Evolutionary conservation across 2,113 vertebrate genomes (phyloP).

Genomic region (Sebastes schlegelii): DNA sequence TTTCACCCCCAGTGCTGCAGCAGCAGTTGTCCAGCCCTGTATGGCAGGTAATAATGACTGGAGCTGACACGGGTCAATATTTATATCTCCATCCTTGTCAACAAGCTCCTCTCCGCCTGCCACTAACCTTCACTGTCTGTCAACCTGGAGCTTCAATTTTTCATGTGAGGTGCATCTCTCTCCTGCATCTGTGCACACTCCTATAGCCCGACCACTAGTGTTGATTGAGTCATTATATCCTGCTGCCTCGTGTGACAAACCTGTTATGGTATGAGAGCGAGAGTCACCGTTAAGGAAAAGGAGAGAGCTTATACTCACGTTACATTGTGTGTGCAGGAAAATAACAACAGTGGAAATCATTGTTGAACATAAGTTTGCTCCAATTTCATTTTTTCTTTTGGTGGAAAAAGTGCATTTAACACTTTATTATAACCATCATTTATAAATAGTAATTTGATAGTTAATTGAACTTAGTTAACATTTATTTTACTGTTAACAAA

Average conservation of each 20-base stretch:
- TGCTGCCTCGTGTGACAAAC: background rate
- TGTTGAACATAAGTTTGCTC: background rate
- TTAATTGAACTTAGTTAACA: too few species aligned
- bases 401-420: background rate
- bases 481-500: too few species aligned
- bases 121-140: slow-evolving; percentile 15
- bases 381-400: background rate
- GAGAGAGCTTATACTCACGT: background rate
- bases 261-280: slow-evolving; percentile 2
- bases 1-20: slow-evolving; percentile 1
- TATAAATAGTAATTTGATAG: too few species aligned
- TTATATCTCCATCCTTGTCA: slow-evolving; percentile 35
- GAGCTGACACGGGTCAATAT: slow-evolving; percentile 43
- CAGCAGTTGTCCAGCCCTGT: slow-evolving; percentile 2
- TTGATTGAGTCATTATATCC: slow-evolving; percentile 31
- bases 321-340: background rate
- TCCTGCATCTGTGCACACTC: background rate
- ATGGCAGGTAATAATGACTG: slow-evolving; percentile 4
- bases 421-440: too few species aligned
- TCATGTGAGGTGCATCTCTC: slow-evolving; percentile 1
- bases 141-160: background rate
- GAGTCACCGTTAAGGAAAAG: background rate
- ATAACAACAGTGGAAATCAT: background rate
- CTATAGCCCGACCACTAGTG: background rate
- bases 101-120: slow-evolving; percentile 15